Evolutionary conservation across 2,113 vertebrate genomes (phyloP).

Genomic region (Manacus vitellinus): DNA sequence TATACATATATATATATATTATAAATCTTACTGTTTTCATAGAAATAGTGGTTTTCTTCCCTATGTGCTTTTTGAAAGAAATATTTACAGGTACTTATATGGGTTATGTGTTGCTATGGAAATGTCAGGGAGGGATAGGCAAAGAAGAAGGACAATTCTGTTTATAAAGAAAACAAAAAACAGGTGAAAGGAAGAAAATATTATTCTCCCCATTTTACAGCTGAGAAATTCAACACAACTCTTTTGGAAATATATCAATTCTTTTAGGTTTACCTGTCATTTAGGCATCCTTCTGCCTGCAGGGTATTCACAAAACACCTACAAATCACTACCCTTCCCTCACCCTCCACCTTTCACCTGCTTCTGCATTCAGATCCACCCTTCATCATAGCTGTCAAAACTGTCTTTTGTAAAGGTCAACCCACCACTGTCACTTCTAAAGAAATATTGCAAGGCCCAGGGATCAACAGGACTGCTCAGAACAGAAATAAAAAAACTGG

Average conservation of each 20-base stretch:
- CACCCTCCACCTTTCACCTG: neutral
- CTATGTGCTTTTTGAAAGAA: neutral
- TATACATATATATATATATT: neutral
- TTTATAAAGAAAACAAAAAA: conserved; percentile 21
- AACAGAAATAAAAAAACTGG: neutral
- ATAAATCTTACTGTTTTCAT: neutral
- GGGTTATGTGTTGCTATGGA: conserved; percentile 35
- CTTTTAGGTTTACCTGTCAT: neutral
- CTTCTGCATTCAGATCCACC: neutral
- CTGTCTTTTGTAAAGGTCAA: neutral
- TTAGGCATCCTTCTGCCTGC: neutral
- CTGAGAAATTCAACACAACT: neutral
- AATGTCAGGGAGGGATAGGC: neutral
- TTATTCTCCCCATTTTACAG: neutral
- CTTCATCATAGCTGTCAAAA: neutral
- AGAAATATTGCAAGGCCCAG: neutral
- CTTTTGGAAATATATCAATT: neutral
- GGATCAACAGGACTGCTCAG: neutral
- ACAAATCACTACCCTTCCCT: neutral
- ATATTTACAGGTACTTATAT: neutral
- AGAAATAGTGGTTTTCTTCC: neutral
- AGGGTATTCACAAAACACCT: neutral
- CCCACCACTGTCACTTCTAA: neutral
- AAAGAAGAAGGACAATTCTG: neutral
- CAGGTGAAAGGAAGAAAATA: neutral